These are phyloP conservation scores for Prinia subflava DNA, from an alignment of 2,113 vertebrate genomes.

Conservation along the genomic window DNA sequence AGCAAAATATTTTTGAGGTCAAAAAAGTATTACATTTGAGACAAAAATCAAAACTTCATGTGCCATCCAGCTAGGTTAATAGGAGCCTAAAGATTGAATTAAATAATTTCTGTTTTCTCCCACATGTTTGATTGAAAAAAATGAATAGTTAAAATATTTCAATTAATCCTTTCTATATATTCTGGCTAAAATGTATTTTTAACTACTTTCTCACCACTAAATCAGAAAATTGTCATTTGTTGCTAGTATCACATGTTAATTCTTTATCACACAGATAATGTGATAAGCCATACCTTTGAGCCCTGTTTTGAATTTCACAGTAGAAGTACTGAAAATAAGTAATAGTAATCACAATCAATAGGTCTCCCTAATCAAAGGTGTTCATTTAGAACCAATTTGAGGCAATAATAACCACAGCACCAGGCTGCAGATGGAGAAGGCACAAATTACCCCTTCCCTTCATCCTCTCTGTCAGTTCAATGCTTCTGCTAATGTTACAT, in stretches of 20 bases:
- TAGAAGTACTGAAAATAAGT: neutral
- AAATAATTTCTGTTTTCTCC: neutral
- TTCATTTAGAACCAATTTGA: neutral
- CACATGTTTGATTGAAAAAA: neutral
- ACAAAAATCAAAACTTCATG: neutral
- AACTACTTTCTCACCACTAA: neutral
- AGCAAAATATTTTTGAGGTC: neutral
- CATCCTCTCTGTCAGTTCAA: neutral
- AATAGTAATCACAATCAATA: neutral
- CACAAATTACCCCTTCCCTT: neutral
- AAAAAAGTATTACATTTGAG: neutral
- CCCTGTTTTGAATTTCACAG: neutral
- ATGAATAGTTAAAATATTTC: neutral
- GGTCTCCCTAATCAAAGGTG: neutral
- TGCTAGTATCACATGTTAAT: neutral
- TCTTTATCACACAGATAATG: fast-evolving
- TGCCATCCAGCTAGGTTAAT: neutral
- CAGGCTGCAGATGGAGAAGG: neutral
- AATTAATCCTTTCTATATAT: neutral
- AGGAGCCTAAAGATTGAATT: neutral
- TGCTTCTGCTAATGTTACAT: neutral
- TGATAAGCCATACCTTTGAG: neutral
- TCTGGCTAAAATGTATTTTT: neutral
- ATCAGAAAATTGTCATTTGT: neutral
- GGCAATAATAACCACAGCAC: neutral